Conservation (phyloP, 1,140 invertebrate genomes). For the Battus philenor region DNA sequence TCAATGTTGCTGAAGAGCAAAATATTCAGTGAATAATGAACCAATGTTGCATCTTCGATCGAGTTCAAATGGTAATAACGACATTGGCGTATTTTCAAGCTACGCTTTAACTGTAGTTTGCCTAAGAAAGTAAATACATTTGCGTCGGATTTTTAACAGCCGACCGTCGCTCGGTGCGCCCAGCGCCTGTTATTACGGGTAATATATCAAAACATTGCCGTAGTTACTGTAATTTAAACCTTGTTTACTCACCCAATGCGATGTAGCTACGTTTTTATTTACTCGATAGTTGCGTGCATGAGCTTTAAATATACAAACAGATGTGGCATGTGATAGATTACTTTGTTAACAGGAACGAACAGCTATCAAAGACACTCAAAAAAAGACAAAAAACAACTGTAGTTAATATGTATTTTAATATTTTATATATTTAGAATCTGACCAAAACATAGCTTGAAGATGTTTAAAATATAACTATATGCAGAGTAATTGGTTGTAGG, state of each 20-base stretch:
- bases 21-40: no score
- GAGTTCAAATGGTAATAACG: conserved; percentile 24
- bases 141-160: conserved; percentile 53
- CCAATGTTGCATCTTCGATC: no score
- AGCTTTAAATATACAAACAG: conserved; percentile 9
- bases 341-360: no score
- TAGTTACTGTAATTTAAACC: conserved; percentile 50
- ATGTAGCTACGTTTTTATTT: conserved; percentile 18
- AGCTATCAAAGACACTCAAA: no score
- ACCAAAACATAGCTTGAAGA: no score
- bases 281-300: conserved; percentile 5
- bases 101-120: conserved; percentile 44
- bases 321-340: no score
- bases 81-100: conserved; percentile 18
- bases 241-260: conserved; percentile 37
- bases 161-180: conserved; percentile 31
- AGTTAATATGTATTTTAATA: no score
- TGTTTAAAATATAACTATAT: no score
- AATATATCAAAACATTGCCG: conserved; percentile 71
- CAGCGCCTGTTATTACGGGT: conserved; percentile 53
- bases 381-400: no score
- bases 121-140: conserved; percentile 44
- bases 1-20: no score
- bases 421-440: no score
- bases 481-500: no score